phyloP scores from a whole-genome alignment of 1,140 invertebrate species.

The Phthorimaea operculella region DNA sequence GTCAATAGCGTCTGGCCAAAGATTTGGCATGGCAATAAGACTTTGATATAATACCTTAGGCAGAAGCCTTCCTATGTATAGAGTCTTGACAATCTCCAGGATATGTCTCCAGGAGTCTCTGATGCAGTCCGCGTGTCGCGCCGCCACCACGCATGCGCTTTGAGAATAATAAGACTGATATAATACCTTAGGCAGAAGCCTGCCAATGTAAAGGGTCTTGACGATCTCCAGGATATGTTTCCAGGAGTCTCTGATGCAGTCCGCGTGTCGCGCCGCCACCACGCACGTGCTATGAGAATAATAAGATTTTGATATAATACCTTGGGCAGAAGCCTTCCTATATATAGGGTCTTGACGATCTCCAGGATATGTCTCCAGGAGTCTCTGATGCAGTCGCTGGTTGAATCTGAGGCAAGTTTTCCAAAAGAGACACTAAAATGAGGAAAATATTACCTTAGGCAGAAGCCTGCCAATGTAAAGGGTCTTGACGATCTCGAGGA shows the following conservation, averaged over 20 bases:
- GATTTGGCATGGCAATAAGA: no score
- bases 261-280: constrained; percentile 90
- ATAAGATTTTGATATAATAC: no score
- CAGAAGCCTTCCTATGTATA: constrained; percentile 87
- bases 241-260: constrained; percentile 94
- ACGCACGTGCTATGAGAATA: constrained; percentile 65
- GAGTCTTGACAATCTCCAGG: constrained; percentile 87
- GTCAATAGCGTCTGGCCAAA: no score
- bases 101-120: constrained; percentile 96
- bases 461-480: constrained; percentile 87
- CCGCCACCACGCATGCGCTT: constrained; percentile 75
- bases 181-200: constrained; percentile 78
- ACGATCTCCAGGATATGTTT: constrained; percentile 93
- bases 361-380: constrained; percentile 97
- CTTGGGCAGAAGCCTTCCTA: constrained; percentile 82
- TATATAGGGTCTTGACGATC: constrained; percentile 87
- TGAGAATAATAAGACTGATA: no score
- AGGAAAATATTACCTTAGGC: constrained; percentile 75
- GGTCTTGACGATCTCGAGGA: constrained; percentile 90
- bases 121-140: constrained; percentile 91
- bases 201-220: constrained; percentile 85
- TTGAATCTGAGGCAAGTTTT: no score
- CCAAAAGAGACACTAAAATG: no score
- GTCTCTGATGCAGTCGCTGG: constrained; percentile 90
- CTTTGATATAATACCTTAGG: constrained; percentile 62